Conservation (phyloP, 1,140 invertebrate species). For the Amphibalanus amphitrite region DNA sequence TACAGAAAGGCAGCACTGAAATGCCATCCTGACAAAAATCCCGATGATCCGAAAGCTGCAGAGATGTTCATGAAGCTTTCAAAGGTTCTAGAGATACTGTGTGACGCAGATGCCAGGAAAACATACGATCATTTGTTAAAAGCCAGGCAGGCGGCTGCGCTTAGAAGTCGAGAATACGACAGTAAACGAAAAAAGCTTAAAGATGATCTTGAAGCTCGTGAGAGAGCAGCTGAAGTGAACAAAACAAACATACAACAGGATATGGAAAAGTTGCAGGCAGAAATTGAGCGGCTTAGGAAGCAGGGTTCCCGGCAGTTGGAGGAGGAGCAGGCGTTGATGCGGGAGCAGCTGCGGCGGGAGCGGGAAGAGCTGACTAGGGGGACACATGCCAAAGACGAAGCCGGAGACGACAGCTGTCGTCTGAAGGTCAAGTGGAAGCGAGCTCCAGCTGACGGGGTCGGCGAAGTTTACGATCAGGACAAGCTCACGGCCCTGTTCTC, state of each 20-base stretch:
- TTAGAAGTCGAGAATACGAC: not conserved
- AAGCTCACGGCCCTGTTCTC: not conserved
- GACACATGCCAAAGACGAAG: not conserved
- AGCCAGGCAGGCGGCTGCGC: not conserved
- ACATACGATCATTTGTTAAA: not conserved
- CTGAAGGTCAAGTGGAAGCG: not conserved
- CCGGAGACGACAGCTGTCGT: not conserved
- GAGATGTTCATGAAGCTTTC: not conserved
- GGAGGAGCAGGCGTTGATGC: not conserved
- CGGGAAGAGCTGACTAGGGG: not conserved
- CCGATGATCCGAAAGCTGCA: not conserved
- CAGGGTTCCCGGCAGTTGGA: not conserved
- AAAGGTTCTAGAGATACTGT: not conserved
- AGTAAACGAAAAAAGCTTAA: not conserved
- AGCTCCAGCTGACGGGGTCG: not conserved
- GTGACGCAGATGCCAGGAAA: not conserved
- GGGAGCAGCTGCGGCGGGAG: not conserved
- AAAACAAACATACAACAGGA: not conserved
- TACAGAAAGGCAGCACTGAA: not conserved
- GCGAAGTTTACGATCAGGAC: not conserved
- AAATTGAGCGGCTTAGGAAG: not conserved
- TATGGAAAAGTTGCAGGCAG: not conserved
- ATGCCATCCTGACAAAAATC: not conserved
- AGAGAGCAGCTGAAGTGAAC: not conserved
- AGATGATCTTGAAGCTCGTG: not conserved